Evolutionary conservation across 2,888 invertebrate genomes (phyloP), one percentile per base, ranked within the genome.

Genomic region (Congeria kusceri): DNA sequence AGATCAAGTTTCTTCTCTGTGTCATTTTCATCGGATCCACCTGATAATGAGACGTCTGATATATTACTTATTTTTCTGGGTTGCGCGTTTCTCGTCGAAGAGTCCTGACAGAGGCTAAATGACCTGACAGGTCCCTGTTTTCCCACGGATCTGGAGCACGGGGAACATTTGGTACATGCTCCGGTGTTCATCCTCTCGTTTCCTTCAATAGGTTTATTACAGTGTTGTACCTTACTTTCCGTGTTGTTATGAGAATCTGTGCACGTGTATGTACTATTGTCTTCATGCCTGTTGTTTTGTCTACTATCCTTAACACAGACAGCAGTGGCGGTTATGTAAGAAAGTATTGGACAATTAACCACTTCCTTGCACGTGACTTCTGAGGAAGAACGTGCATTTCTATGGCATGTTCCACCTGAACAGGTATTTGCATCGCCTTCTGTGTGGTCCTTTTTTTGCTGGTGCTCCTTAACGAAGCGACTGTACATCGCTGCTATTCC

Each of bases 1-100:
- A 91, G 65, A 59, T 89, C 90, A 23, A 91, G 78, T 64, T 88
- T 90, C 80, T 77, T 79, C 62, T 87, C 90, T 3, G 71, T 79
- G 7, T 87, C 88, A n/a, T 76, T 65, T 44, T 85, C 86, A 39
- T 90, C 91, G 3, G 85, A 85, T 0, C 89, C 90, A 0, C 88
- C 87, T 9, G 82, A 75, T 4, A 89, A 89, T 3, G 90, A 90
- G 2, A 85, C 77, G 7, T 77, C 85, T 5, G 91, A 91, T 20
- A 88, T 86, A 62, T 86, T 87, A 65, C 90, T 90, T 25, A 79
- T 83, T 74, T 90, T 90, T 28, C 90, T 80, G 20, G 72, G 59
- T 18, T 49, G 46, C 1, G 18, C 57, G 13, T 56, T 61, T 15
- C 5, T 29, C 23, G 18, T 20, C 1, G 53, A 27, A 1, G 65